Base-by-base conservation (phyloP, 2,888 invertebrate species). In the Chrysolina americana region DNA sequence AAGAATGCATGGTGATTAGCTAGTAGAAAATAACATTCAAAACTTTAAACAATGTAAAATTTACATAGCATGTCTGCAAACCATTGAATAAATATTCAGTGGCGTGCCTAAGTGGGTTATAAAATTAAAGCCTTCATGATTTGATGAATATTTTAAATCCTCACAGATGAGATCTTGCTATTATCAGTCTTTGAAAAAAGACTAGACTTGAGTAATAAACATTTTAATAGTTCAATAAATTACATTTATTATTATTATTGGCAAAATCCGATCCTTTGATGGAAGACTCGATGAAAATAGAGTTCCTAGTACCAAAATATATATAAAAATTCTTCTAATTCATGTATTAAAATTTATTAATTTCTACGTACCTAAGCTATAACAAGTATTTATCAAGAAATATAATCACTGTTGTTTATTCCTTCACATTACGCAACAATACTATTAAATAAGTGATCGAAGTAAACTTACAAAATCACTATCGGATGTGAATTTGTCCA, bases 401-500 rank as follows among this genome's bases (percentile, higher is more conserved):
- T 44, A 44, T 0, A 44, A 15, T 44, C 0, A 44, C 13, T 4
- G 11, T 44, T 44, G 44, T 44, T 13, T 15, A 44, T 44, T 44
- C 44, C 44, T 44, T 44, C 44, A 44, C 13, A 4, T 44, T 50
- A n/a, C 50, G n/a, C 9, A 10, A 17, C 50, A 50, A 50, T 50
- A 50, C n/a, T 50, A 19, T 13, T 15, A 44, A 13, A 13, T 13
- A 44, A 9, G 2, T 13, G 2, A 44, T 44, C 11, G 3, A 44
- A 50, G n/a, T 44, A 10, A 15, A 76, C 78, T 77, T 75, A 79
- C 79, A 71, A 59, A 77, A 41, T 77, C 76, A 65, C 53, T 47
- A 65, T 70, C 74, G 5, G 66, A 41, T 19, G 75, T 81, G 64
- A 84, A 81, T 69, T 83, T 81, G 48, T 86, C 86, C 53, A 87